phyloP scores from a whole-genome alignment of 2,113 vertebrate species.

The Erythrolamprus reginae region DNA sequence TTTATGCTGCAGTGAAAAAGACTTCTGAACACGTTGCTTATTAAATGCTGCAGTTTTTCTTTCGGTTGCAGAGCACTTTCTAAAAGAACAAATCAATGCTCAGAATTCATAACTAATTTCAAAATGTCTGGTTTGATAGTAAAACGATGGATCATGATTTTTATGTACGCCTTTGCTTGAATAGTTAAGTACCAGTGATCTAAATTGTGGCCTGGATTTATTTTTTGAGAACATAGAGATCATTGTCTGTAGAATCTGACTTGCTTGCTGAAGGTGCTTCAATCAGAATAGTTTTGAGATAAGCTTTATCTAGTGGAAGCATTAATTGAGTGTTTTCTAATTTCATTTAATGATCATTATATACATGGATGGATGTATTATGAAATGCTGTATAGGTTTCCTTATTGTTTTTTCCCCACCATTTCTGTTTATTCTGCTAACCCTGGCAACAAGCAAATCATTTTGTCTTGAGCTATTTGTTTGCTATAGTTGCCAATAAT shows the following conservation, averaged over 20 bases:
- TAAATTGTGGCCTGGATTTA: not conserved
- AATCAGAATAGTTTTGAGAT: not conserved
- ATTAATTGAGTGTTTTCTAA: not conserved
- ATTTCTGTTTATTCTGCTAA: not conserved
- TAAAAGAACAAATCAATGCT: slow-evolving; percentile 25
- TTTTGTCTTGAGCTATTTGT: not conserved
- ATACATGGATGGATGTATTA: not conserved
- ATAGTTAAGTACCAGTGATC: not conserved
- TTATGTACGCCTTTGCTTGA: not conserved
- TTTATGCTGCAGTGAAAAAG: slow-evolving; percentile 32
- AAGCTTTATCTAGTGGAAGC: not conserved
- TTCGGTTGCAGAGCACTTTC: slow-evolving; percentile 35
- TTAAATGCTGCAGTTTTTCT: not conserved
- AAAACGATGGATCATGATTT: not conserved
- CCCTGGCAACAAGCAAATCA: no score
- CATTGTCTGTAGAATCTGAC: not conserved
- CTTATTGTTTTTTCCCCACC: not conserved
- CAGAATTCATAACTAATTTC: not conserved
- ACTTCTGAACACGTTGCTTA: not conserved
- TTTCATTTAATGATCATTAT: not conserved
- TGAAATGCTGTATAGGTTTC: not conserved
- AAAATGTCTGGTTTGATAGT: not conserved
- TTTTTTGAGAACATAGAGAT: not conserved
- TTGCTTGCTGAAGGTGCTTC: not conserved
- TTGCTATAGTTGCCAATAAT: not conserved